These are phyloP conservation scores for Tanytarsus gracilentus DNA, from an alignment of 2,888 invertebrate genomes.

Conservation along the genomic window DNA sequence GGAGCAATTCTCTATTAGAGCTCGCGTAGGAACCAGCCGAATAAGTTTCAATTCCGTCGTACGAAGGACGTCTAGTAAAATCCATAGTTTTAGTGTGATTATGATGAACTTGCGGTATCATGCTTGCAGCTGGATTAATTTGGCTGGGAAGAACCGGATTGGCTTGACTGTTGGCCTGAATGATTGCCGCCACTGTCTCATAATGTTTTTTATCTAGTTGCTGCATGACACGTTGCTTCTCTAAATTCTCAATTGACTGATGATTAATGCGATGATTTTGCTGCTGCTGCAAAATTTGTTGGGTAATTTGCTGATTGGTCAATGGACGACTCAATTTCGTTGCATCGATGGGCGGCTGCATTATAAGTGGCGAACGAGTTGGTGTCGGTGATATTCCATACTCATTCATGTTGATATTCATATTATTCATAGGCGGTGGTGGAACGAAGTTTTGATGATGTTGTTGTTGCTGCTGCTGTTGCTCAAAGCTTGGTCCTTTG, in stretches of 20 bases:
- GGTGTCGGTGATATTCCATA: slow-evolving; percentile 16
- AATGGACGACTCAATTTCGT: slow-evolving; percentile 17
- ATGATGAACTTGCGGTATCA: slow-evolving; percentile 19
- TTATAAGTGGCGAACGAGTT: slow-evolving; percentile 30
- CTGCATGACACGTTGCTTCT: slow-evolving; percentile 49
- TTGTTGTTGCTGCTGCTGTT: slow-evolving; percentile 41
- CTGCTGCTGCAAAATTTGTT: slow-evolving; percentile 58
- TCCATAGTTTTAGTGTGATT: slow-evolving; percentile 11
- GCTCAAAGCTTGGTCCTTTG: slow-evolving; percentile 62
- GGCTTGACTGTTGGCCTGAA: slow-evolving; percentile 31
- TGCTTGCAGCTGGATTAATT: neutral
- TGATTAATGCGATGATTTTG: slow-evolving; percentile 55
- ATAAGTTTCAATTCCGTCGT: slow-evolving; percentile 22
- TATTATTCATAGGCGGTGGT: slow-evolving; percentile 29
- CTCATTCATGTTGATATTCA: slow-evolving; percentile 36
- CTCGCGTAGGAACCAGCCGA: slow-evolving; percentile 32
- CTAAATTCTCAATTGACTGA: slow-evolving; percentile 55
- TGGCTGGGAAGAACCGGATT: slow-evolving; percentile 9
- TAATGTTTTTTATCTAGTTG: slow-evolving; percentile 45
- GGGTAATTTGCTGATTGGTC: slow-evolving; percentile 41
- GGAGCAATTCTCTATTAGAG: slow-evolving; percentile 55
- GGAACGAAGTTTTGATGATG: slow-evolving; percentile 57
- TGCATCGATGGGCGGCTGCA: slow-evolving; percentile 31
- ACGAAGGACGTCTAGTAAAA: slow-evolving; percentile 20
- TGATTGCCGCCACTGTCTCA: slow-evolving; percentile 39